Evolutionary conservation across 1,140 invertebrate species (phyloP).

Genomic region (Aleiodes sp.): DNA sequence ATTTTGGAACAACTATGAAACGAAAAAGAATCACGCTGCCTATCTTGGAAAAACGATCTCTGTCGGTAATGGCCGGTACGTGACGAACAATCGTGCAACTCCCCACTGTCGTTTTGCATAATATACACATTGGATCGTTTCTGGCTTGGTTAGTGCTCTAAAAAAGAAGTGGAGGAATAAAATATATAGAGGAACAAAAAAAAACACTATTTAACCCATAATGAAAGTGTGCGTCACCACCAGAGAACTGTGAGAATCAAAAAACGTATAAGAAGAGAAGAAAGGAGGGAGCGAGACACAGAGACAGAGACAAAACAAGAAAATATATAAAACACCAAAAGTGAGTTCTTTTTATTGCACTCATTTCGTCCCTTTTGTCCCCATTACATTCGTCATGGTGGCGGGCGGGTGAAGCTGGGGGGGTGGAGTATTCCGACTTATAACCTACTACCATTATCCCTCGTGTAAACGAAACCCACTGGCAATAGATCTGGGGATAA

Average conservation of each 20-base stretch:
- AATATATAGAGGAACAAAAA: slow-evolving; percentile 17
- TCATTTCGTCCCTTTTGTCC: background rate
- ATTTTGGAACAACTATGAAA: slow-evolving; percentile 47
- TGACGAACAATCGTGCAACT: slow-evolving; percentile 44
- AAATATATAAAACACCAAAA: background rate
- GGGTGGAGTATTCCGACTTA: background rate
- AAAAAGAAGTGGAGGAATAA: background rate
- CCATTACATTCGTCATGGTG: slow-evolving; percentile 12
- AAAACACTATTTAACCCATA: slow-evolving; percentile 38
- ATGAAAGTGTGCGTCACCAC: slow-evolving; percentile 39
- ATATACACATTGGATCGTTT: slow-evolving; percentile 45
- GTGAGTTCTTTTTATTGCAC: background rate
- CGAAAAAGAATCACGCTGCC: slow-evolving; percentile 35
- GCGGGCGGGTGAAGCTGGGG: background rate
- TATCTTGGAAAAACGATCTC: slow-evolving; percentile 47
- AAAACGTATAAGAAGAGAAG: background rate
- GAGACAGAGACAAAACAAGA: no score
- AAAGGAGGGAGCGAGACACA: background rate
- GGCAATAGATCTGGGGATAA: slow-evolving; percentile 29
- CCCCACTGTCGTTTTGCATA: slow-evolving; percentile 49
- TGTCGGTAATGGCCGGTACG: slow-evolving; percentile 51
- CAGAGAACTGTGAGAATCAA: slow-evolving; percentile 14
- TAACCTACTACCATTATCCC: slow-evolving; percentile 1
- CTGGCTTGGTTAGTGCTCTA: background rate
- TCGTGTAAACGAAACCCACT: slow-evolving; percentile 16